Conservation (phyloP, 1,140 invertebrate species). For the Lucilia cuprina region DNA sequence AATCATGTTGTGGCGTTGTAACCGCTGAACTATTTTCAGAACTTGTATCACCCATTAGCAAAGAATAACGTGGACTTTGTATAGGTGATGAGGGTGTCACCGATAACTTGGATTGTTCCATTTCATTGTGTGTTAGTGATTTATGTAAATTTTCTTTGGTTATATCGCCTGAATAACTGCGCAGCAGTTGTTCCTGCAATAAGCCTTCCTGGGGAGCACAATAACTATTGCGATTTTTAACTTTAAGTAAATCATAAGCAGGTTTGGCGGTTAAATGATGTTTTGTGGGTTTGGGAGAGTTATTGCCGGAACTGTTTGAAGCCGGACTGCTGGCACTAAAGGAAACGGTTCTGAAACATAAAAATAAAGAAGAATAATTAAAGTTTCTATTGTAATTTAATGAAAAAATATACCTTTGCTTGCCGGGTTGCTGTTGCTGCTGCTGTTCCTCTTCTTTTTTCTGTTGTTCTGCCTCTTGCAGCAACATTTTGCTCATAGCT, state of each 20-base stretch:
- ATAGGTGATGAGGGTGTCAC: constrained; percentile 58
- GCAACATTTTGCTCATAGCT: neutral
- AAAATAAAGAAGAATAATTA: too few species aligned
- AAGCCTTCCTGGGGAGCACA: constrained; percentile 33
- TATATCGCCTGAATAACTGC: constrained; percentile 42
- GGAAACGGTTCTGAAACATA: constrained; percentile 27
- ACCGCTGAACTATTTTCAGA: constrained; percentile 60
- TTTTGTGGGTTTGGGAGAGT: neutral
- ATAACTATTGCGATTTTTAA: constrained; percentile 45
- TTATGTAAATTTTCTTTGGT: constrained; percentile 39
- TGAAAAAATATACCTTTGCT: neutral
- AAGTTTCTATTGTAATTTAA: too few species aligned
- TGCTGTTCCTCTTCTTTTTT: neutral
- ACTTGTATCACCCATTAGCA: constrained; percentile 50
- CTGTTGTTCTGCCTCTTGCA: neutral
- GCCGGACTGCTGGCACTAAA: constrained; percentile 22
- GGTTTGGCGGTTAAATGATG: constrained; percentile 24
- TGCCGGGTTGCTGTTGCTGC: neutral
- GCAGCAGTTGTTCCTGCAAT: constrained; percentile 35
- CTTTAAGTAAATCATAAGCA: constrained; percentile 32
- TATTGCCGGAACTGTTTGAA: neutral
- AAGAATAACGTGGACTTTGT: constrained; percentile 58
- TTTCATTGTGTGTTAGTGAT: constrained; percentile 35
- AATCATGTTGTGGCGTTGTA: constrained; percentile 59
- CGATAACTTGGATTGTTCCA: constrained; percentile 49